These are phyloP conservation scores for Tetraodon nigroviridis DNA, from an alignment of 2,113 vertebrate genomes.

Conservation along the genomic window DNA sequence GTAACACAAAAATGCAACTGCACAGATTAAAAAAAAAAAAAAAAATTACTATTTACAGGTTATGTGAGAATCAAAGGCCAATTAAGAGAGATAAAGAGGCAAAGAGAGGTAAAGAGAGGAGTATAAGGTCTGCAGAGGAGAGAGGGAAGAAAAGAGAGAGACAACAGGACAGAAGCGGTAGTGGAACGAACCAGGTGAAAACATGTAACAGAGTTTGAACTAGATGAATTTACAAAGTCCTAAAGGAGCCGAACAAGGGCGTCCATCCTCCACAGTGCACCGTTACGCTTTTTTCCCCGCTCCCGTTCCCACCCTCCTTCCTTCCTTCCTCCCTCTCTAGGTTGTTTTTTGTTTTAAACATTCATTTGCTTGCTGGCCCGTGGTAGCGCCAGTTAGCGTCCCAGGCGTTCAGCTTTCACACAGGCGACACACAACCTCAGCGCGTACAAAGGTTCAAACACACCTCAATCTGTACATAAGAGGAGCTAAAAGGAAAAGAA, in stretches of 20 bases:
- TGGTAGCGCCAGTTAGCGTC: conserved; percentile 65
- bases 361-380: conserved; percentile 89
- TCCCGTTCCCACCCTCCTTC: conserved; percentile 21
- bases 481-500: conserved; percentile 9
- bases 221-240: conserved; percentile 88
- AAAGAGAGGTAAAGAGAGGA: conserved; percentile 59
- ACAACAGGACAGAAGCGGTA: conserved; percentile 64
- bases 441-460: conserved; percentile 78
- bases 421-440: conserved; percentile 75
- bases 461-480: conserved; percentile 67
- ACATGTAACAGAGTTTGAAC: conserved; percentile 80
- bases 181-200: conserved; percentile 70
- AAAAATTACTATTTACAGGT: conserved; percentile 94
- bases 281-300: conserved; percentile 75
- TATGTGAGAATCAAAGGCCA: conserved; percentile 84
- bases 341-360: conserved; percentile 71
- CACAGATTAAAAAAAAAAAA: conserved; percentile 93
- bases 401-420: conserved; percentile 36
- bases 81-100: conserved; percentile 60
- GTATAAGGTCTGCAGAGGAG: conserved; percentile 29
- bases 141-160: conserved; percentile 47
- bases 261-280: conserved; percentile 79
- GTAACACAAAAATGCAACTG: conserved; percentile 90
- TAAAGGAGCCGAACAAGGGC: conserved; percentile 76
- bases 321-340: conserved; percentile 2